These are phyloP conservation scores for Brachypalpus laphriformis DNA, from an alignment of 2,888 invertebrate genomes.

Conservation along the genomic window DNA sequence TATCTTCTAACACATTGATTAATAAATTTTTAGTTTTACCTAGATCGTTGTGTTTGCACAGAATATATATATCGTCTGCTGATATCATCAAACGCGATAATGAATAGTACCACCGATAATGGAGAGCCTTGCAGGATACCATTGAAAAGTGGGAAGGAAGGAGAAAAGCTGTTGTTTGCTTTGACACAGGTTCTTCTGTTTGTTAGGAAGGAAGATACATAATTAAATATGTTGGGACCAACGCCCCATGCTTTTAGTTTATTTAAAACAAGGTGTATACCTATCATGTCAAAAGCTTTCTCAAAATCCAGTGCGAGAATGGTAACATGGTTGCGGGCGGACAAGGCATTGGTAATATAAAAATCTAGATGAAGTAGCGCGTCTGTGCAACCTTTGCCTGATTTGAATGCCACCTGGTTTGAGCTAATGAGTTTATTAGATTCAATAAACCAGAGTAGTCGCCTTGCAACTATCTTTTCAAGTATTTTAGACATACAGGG, in stretches of 20 bases:
- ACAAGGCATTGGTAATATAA: no score
- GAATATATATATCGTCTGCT: not conserved
- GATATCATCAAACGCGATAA: not conserved
- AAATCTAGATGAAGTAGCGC: no score
- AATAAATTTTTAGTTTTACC: not conserved
- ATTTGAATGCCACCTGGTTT: constrained; percentile 17
- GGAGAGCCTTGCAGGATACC: not conserved
- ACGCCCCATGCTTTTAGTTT: constrained; percentile 11
- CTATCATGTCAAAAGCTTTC: constrained; percentile 2
- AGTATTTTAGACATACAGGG: no score
- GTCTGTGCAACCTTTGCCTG: constrained; percentile 4
- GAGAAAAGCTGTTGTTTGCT: not conserved
- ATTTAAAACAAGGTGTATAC: constrained; percentile 12
- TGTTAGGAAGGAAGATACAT: not conserved
- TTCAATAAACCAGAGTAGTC: no score
- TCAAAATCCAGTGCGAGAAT: constrained; percentile 22
- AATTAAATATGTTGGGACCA: not conserved
- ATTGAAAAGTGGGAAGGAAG: not conserved
- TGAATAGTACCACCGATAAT: not conserved
- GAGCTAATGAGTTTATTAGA: no score
- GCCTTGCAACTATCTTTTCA: no score
- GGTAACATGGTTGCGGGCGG: no score
- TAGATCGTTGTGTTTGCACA: not conserved
- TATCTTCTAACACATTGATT: no score
- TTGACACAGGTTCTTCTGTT: not conserved